Evolutionary conservation across 2,888 invertebrate genomes (phyloP), one percentile per base, ranked within the genome.

Genomic region (Ochropleura leucogaster): DNA sequence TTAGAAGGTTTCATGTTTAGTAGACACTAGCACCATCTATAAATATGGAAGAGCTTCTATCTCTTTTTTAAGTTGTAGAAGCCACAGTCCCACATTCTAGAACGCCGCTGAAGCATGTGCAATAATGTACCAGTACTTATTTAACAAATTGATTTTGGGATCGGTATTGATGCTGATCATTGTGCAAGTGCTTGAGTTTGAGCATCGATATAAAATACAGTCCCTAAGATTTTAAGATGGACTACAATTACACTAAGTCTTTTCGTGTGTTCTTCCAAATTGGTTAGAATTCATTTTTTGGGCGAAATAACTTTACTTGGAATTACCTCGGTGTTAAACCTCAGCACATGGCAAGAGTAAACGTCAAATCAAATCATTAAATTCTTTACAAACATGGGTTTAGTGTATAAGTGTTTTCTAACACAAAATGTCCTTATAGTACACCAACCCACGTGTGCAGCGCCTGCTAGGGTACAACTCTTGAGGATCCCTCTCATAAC

Each of bases 21-120:
- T 47, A n/a, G 16, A 40, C 44, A 20, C 44, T 51, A 51, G 47
- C 51, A 20, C 64, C 59, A 77, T 64, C 73, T 77, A 64, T 51
- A 20, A 3, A 18, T 44, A 49, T 40, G 7, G 18, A 44, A 62
- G 7, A 4, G 44, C 12, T 18, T 18, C n/a, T 53, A 18, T 4
- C 18, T 57, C 57, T 46, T 69, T 68, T n/a, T 4, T 30, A 30
- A 57, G 20, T 12, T 53, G 4, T n/a, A n/a, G 4, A 40, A 16
- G 10, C 0, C 9, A 0, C 5, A 4, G 5, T 42, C 10, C 6
- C 14, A 62, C 44, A 20, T 62, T 44, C n/a, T 20, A 44, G n/a
- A 14, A 20, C 7, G n/a, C 12, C n/a, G 44, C 18, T 44, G n/a
- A 46, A 44, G 44, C 44, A n/a, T n/a, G 0, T 18, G 18, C 1